phyloP scores from a whole-genome alignment of 2,113 vertebrate species.

The Hypomesus transpacificus region DNA sequence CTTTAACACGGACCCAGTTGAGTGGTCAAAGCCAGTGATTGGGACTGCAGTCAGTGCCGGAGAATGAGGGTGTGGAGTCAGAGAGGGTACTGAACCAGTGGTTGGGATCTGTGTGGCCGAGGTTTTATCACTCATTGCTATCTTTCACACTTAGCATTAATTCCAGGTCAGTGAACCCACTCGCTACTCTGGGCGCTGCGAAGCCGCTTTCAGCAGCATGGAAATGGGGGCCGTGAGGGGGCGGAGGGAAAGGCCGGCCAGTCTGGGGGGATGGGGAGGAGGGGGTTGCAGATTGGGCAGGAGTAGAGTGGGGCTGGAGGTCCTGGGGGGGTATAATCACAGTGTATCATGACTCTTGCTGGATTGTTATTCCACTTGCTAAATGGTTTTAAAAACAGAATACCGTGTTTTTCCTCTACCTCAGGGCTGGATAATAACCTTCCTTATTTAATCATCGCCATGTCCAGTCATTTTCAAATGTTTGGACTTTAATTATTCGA shows the following conservation, averaged over 20 bases:
- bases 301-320: too few species aligned
- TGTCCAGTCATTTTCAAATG: conserved; percentile 71
- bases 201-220: conserved; percentile 41
- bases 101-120: conserved; percentile 56
- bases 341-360: conserved; percentile 68
- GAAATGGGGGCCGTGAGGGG: conserved; percentile 31
- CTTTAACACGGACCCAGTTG: conserved; percentile 13
- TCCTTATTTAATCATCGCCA: conserved; percentile 73
- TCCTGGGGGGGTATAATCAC: conserved; percentile 58
- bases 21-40: conserved; percentile 30
- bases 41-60: too few species aligned
- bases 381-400: conserved; percentile 75
- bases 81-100: conserved; percentile 45
- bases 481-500: conserved; percentile 70
- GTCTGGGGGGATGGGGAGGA: conserved; percentile 32
- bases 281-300: too few species aligned
- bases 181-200: conserved; percentile 40
- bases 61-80: conserved; percentile 16
- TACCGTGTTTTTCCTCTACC: conserved; percentile 66
- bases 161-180: conserved; percentile 67
- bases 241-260: not conserved
- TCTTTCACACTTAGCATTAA: conserved; percentile 64
- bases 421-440: conserved; percentile 65
- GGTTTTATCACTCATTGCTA: conserved; percentile 60
- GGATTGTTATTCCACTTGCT: conserved; percentile 64